These are phyloP conservation scores for Batillaria attramentaria DNA, from an alignment of 1,140 invertebrate species.

Conservation along the genomic window DNA sequence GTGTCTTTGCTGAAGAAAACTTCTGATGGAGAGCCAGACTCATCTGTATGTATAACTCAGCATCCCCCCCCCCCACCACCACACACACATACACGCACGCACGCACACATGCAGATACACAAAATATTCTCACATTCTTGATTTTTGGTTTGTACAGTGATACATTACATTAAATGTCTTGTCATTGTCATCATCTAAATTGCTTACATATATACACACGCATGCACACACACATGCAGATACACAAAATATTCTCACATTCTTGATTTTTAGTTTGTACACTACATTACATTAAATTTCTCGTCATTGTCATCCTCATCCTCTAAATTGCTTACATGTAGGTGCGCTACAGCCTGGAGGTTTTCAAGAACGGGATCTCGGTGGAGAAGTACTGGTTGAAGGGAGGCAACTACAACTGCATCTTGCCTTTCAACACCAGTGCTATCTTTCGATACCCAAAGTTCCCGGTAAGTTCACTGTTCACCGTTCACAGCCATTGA, in stretches of 20 bases:
- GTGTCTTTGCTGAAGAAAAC: slow-evolving; percentile 13
- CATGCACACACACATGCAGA: not conserved
- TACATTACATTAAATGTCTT: no score
- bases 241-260: not conserved
- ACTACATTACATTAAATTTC: not conserved
- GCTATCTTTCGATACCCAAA: slow-evolving; percentile 57
- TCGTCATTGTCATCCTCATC: not conserved
- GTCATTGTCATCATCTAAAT: no score
- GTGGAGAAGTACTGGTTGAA: slow-evolving; percentile 57
- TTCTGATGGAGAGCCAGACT: slow-evolving; percentile 1
- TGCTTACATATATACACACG: not conserved
- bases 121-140: no score
- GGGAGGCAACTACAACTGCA: slow-evolving; percentile 47
- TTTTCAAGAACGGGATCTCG: slow-evolving; percentile 52
- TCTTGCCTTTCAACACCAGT: slow-evolving; percentile 33
- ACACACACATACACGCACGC: slow-evolving; percentile 11
- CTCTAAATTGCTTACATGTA: no score
- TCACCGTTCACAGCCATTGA: no score
- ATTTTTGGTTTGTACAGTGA: no score
- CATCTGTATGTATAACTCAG: slow-evolving; percentile 1
- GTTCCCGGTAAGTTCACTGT: slow-evolving; percentile 57
- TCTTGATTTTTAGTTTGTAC: not conserved
- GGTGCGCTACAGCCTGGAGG: slow-evolving; percentile 46
- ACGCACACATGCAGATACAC: not conserved
- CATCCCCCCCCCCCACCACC: not conserved